Percentiles rank a stretch among this genome's conserved stretches.
Conservation (phyloP, 2,797 vertebrate genomes). For the Rhinoraja longicauda region DNA sequence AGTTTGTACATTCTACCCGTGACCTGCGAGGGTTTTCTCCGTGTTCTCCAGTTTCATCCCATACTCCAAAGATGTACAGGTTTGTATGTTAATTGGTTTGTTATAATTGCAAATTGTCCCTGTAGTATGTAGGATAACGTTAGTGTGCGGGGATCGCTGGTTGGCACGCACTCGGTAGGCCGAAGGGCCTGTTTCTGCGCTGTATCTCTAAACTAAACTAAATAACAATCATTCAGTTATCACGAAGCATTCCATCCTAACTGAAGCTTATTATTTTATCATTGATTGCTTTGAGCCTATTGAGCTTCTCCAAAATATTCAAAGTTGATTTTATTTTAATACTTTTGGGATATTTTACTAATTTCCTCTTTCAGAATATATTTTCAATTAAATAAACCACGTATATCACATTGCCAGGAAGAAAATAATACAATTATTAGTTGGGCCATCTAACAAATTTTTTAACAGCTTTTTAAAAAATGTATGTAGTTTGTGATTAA, state of each 20-base stretch:
- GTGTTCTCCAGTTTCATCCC: too few species aligned
- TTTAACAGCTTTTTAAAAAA: neutral
- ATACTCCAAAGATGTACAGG: too few species aligned
- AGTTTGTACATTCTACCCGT: too few species aligned
- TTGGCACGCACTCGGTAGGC: too few species aligned
- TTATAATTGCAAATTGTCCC: too few species aligned
- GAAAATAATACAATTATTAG: neutral
- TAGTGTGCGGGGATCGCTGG: too few species aligned
- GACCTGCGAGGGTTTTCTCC: too few species aligned
- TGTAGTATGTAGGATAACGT: too few species aligned
- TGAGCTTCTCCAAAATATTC: neutral
- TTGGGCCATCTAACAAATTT: neutral
- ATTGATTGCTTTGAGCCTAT: neutral
- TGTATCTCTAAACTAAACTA: too few species aligned
- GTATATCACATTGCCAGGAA: neutral
- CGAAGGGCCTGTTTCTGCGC: too few species aligned
- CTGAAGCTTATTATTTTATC: neutral
- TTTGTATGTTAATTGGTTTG: too few species aligned
- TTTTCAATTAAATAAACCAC: neutral
- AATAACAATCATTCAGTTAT: too few species aligned
- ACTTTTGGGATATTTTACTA: neutral
- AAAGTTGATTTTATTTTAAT: neutral
- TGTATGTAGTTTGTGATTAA: neutral
- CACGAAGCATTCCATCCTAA: neutral
- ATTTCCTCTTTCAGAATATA: neutral